A percentile compares a stretch with the other conserved stretches of the same genome.
Evolutionary conservation across 2,888 invertebrate species (phyloP).

Genomic region (Sturmia bella): DNA sequence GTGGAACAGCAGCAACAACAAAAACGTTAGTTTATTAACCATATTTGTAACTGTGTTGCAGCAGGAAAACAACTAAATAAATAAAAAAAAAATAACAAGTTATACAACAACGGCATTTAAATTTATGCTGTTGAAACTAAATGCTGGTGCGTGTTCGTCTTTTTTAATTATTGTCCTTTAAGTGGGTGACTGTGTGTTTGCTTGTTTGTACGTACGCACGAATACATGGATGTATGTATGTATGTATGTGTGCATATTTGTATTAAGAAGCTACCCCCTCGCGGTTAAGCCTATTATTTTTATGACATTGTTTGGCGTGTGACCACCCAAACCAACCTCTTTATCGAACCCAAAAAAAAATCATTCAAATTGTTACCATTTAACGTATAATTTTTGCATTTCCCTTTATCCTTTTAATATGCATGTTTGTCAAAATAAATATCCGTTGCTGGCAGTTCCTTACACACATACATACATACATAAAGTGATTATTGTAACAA

Average conservation of each 20-base stretch:
- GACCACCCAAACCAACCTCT: constrained; percentile 65
- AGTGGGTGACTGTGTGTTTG: background rate
- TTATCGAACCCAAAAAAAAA: constrained; percentile 13
- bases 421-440: constrained; percentile 43
- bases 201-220: background rate
- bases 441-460: constrained; percentile 72
- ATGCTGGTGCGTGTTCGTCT: constrained; percentile 58
- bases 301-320: constrained; percentile 71
- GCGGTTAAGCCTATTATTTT: constrained; percentile 71
- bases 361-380: constrained; percentile 53
- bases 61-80: no score
- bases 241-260: background rate
- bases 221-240: background rate
- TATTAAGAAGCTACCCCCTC: constrained; percentile 59
- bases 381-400: constrained; percentile 43
- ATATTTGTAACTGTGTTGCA: constrained; percentile 31
- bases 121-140: constrained; percentile 50
- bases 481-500: constrained; percentile 81
- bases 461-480: background rate
- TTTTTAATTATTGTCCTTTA: constrained; percentile 8
- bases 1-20: constrained; percentile 26
- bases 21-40: constrained; percentile 41
- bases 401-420: constrained; percentile 23
- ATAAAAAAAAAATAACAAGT: constrained; percentile 57
- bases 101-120: constrained; percentile 18